Percentiles rank a stretch among this genome's conserved stretches.
Conservation (phyloP, 1,140 invertebrate species). For the Rhagoletis zephyria region DNA sequence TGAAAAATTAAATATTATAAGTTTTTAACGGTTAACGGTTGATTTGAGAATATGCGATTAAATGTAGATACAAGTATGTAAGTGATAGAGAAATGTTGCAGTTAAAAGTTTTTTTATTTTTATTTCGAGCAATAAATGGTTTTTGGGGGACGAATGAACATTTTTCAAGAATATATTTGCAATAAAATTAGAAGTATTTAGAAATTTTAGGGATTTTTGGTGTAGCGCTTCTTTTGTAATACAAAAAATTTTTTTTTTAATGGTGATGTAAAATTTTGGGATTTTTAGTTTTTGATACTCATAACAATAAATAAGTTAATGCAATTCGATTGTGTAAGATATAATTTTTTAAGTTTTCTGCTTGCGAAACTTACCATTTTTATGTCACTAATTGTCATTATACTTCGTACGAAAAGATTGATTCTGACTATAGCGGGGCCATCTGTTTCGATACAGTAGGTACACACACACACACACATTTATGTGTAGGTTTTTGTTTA, state of each 20-base stretch:
- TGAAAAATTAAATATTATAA: not conserved
- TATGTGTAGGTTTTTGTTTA: constrained; percentile 31
- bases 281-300: not conserved
- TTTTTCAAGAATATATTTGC: not conserved
- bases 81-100: not conserved
- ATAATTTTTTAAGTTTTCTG: constrained; percentile 53
- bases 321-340: constrained; percentile 25
- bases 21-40: not conserved
- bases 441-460: constrained; percentile 78
- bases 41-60: constrained; percentile 4
- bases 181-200: not conserved
- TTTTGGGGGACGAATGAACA: not conserved
- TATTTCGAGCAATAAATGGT: not conserved
- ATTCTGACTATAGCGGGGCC: constrained; percentile 93
- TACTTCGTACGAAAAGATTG: constrained; percentile 96
- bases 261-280: no score
- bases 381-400: constrained; percentile 97
- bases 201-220: not conserved
- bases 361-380: constrained; percentile 90
- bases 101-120: not conserved
- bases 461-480: constrained; percentile 60
- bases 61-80: not conserved
- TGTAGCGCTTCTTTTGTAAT: not conserved
- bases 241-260: not conserved
- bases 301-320: not conserved